Evolutionary conservation across 2,113 vertebrate species (phyloP).

Genomic region (Hyperopisus bebe): DNA sequence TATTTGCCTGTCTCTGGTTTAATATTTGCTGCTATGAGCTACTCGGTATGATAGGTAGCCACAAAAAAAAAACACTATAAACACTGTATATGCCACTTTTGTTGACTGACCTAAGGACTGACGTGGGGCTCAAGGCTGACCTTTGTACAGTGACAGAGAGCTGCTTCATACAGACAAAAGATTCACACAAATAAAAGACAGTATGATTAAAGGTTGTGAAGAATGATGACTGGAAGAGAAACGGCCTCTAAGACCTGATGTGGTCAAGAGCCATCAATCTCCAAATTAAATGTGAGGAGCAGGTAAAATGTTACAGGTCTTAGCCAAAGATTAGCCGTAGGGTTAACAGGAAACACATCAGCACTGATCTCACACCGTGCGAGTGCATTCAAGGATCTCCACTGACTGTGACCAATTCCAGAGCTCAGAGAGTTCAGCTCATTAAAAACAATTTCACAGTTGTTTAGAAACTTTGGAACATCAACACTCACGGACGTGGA

Average conservation of each 20-base stretch:
- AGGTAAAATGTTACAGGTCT: background rate
- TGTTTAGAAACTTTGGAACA: background rate
- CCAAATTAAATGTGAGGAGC: conserved; percentile 26
- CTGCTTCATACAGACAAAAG: background rate
- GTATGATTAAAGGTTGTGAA: background rate
- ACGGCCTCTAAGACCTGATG: background rate
- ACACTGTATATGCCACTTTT: background rate
- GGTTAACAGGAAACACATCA: background rate
- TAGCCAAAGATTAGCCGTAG: background rate
- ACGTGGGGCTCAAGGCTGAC: background rate
- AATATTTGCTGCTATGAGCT: background rate
- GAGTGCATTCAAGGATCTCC: background rate
- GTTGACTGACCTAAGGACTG: background rate
- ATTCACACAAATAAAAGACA: background rate
- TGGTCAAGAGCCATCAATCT: background rate
- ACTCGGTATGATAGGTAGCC: background rate
- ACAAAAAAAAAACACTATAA: background rate
- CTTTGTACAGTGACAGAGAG: background rate
- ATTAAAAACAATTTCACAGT: background rate
- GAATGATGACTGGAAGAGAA: conserved; percentile 16
- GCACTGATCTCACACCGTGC: background rate
- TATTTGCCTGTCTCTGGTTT: background rate
- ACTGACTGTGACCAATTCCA: background rate
- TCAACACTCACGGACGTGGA: background rate
- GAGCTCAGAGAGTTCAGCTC: background rate